phyloP scores from a whole-genome alignment of 2,113 vertebrate species.

The Neofelis nebulosa region DNA sequence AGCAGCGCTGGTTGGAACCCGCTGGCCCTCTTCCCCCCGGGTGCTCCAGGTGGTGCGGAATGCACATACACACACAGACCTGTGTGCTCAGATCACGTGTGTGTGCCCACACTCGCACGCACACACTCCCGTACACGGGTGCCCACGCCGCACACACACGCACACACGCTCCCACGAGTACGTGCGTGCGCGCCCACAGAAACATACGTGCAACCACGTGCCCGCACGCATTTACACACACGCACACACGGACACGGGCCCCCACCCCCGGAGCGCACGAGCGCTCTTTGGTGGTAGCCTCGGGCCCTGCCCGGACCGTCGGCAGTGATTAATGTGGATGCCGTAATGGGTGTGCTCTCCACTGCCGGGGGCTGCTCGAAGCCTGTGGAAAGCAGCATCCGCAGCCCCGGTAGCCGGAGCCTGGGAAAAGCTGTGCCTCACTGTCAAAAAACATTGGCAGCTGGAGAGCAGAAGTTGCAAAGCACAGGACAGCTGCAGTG shows the following conservation, averaged over 20 bases:
- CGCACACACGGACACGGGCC: fast-evolving
- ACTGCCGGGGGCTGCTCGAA: background rate
- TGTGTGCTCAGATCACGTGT: background rate
- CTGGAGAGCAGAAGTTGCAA: conserved; percentile 48
- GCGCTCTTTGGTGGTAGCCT: background rate
- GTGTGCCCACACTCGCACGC: background rate
- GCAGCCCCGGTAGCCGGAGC: background rate
- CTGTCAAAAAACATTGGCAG: conserved; percentile 58
- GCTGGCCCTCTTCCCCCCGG: background rate
- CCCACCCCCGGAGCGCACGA: fast-evolving
- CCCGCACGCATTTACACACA: too few species aligned
- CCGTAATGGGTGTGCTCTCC: background rate
- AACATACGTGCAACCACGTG: too few species aligned
- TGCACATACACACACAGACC: fast-evolving
- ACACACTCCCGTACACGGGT: too few species aligned
- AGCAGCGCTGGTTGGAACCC: background rate
- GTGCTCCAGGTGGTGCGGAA: background rate
- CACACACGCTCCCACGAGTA: too few species aligned
- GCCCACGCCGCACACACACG: background rate
- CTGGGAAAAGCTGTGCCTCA: conserved; percentile 41
- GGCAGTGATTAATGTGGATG: background rate
- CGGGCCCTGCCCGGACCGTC: background rate
- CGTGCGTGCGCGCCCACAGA: background rate
- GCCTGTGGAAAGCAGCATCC: background rate
- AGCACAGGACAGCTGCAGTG: background rate